These are phyloP conservation scores for Gouania willdenowi DNA, from an alignment of 2,797 vertebrate species.

Conservation along the genomic window DNA sequence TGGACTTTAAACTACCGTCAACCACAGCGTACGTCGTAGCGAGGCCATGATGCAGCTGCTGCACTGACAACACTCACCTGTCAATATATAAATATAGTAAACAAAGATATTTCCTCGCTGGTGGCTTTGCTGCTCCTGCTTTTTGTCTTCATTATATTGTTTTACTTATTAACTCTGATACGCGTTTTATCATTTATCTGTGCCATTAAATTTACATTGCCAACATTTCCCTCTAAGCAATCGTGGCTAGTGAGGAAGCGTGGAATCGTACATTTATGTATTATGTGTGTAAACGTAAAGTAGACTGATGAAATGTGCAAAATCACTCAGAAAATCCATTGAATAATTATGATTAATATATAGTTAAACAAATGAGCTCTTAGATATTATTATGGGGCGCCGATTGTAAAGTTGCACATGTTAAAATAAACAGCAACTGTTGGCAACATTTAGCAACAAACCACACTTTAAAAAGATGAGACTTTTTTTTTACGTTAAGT, in stretches of 20 bases:
- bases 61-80: slow-evolving; percentile 69
- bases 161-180: slow-evolving; percentile 42
- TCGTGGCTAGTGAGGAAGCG: slow-evolving; percentile 67
- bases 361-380: slow-evolving; percentile 64
- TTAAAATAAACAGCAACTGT: too few species aligned
- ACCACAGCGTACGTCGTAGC: slow-evolving; percentile 75
- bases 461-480: too few species aligned
- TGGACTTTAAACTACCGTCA: slow-evolving; percentile 79
- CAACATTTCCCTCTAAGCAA: slow-evolving; percentile 65
- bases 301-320: slow-evolving; percentile 65
- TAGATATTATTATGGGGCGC: too few species aligned
- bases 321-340: slow-evolving; percentile 62
- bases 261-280: slow-evolving; percentile 68
- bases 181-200: slow-evolving; percentile 54
- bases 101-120: slow-evolving; percentile 28
- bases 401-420: too few species aligned
- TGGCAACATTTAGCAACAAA: too few species aligned
- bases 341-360: slow-evolving; percentile 69
- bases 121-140: slow-evolving; percentile 7
- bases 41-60: slow-evolving; percentile 68
- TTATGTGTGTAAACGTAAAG: slow-evolving; percentile 72
- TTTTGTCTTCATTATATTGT: slow-evolving; percentile 13
- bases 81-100: slow-evolving; percentile 40
- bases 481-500: too few species aligned
- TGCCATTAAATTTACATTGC: slow-evolving; percentile 71